A percentile compares a stretch with the other conserved stretches of the same genome.
phyloP scores from a whole-genome alignment of 1,140 invertebrate species.

The Caenorhabditis briggsae region DNA sequence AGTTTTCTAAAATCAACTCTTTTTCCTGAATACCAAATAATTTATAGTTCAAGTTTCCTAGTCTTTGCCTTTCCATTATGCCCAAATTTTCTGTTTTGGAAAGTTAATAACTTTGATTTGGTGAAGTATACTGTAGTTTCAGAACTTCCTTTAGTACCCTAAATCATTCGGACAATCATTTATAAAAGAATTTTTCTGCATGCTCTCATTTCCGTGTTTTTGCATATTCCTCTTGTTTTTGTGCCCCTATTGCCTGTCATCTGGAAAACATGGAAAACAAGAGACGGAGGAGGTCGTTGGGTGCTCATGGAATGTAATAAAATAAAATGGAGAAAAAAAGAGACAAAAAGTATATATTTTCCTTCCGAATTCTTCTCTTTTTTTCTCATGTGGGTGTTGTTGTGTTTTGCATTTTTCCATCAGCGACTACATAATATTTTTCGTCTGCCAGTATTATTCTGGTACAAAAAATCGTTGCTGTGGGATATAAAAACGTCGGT shows the following conservation, averaged over 20 bases:
- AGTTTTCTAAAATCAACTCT: no score
- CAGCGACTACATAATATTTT: no score
- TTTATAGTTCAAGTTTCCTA: no score
- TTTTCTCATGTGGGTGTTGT: slow-evolving; percentile 2
- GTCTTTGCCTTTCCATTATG: no score
- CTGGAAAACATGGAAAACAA: slow-evolving; percentile 23
- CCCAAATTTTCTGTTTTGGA: no score
- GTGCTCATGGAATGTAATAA: slow-evolving; percentile 42
- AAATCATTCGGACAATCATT: background rate
- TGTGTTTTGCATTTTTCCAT: slow-evolving; percentile 34
- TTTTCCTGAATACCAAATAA: no score
- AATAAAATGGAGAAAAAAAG: slow-evolving; percentile 10
- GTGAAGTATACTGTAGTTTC: no score
- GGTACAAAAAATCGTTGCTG: no score
- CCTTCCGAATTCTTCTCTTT: background rate
- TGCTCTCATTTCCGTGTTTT: background rate
- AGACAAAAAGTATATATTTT: slow-evolving; percentile 8
- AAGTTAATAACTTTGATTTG: no score
- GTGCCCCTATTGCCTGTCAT: background rate
- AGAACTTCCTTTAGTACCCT: no score
- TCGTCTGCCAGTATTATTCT: no score
- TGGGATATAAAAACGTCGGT: no score
- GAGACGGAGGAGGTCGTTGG: slow-evolving; percentile 1
- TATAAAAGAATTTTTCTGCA: background rate
- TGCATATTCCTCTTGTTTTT: background rate